These are phyloP conservation scores for Dasyprocta punctata DNA, from an alignment of 2,113 vertebrate species.

Conservation along the genomic window DNA sequence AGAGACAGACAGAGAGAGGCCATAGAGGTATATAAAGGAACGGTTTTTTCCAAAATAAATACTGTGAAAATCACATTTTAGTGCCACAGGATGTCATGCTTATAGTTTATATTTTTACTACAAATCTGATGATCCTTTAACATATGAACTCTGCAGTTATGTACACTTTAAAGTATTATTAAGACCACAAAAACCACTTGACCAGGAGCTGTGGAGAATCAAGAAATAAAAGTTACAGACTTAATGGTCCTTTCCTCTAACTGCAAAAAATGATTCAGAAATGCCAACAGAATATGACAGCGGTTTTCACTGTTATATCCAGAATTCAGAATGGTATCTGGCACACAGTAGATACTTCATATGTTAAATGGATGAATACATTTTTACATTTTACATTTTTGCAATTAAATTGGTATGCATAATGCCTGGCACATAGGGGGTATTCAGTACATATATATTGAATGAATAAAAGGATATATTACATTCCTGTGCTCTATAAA, in stretches of 20 bases:
- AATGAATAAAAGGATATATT: conserved; percentile 35
- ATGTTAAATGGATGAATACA: not conserved
- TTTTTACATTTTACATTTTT: no score
- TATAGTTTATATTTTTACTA: not conserved
- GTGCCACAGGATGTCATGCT: not conserved
- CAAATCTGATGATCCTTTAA: conserved; percentile 22
- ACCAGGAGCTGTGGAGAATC: not conserved
- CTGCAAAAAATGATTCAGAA: conserved; percentile 38
- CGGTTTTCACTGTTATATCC: not conserved
- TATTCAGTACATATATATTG: not conserved
- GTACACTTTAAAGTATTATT: not conserved
- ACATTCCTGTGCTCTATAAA: not conserved
- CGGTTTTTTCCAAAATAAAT: not conserved
- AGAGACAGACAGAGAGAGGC: rapidly evolving
- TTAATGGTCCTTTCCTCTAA: not conserved
- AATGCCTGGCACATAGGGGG: not conserved
- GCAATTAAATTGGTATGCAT: no score
- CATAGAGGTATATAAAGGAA: not conserved
- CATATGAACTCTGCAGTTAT: not conserved
- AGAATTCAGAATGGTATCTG: not conserved
- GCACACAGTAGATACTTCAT: not conserved
- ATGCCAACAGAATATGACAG: not conserved
- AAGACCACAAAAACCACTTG: not conserved
- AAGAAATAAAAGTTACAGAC: conserved; percentile 12
- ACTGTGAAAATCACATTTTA: not conserved